phyloP scores from a whole-genome alignment of 2,113 vertebrate genomes.

The Dipodomys ordii region DNA sequence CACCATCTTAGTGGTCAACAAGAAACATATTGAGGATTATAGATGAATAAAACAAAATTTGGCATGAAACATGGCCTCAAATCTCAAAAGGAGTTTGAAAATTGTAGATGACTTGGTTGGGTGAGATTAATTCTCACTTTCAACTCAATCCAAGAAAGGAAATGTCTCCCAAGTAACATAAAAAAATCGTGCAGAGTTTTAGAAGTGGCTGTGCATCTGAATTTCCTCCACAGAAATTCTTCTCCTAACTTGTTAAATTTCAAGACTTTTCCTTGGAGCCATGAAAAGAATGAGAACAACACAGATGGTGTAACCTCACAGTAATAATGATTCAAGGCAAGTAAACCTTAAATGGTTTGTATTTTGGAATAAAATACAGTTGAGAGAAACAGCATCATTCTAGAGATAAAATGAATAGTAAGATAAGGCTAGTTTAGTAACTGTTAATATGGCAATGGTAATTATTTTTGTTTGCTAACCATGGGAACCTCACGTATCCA shows the following conservation, averaged over 20 bases:
- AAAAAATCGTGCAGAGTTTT: conserved; percentile 43
- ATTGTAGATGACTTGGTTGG: conserved; percentile 8
- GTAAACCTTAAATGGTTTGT: conserved; percentile 75
- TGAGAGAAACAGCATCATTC: not conserved
- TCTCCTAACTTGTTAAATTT: conserved; percentile 82
- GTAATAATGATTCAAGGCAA: conserved; percentile 77
- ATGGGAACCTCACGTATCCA: conserved; percentile 47
- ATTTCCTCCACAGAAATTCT: conserved; percentile 82
- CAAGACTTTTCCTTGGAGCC: conserved; percentile 79
- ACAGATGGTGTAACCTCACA: conserved; percentile 78
- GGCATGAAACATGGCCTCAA: not conserved
- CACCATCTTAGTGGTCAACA: conserved; percentile 43
- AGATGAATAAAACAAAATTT: conserved; percentile 47
- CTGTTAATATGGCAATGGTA: conserved; percentile 17
- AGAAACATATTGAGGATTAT: conserved; percentile 38
- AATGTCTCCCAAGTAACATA: conserved; percentile 34
- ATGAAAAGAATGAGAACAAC: conserved; percentile 78
- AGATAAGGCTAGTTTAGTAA: conserved; percentile 39
- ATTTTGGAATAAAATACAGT: conserved; percentile 76
- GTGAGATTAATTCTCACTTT: conserved; percentile 50
- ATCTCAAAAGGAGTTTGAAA: not conserved
- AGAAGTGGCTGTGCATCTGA: conserved; percentile 73
- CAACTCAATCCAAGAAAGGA: conserved; percentile 43
- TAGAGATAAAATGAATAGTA: conserved; percentile 44
- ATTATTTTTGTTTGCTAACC: conserved; percentile 23